Conservation (phyloP, 1,140 invertebrate species). For the Phymorhynchus buccinoides region DNA sequence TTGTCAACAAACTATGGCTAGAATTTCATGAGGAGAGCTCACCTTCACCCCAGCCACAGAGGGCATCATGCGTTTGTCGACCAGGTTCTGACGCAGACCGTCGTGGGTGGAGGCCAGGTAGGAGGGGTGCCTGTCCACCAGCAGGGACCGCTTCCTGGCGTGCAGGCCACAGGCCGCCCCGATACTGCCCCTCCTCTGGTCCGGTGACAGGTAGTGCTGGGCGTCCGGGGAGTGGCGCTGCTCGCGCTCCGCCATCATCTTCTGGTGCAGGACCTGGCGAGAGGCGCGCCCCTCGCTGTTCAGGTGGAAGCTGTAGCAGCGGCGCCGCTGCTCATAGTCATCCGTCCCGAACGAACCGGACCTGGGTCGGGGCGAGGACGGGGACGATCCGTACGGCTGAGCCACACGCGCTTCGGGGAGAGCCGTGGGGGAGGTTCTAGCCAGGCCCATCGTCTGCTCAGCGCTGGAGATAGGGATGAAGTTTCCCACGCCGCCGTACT, state of each 20-base stretch:
- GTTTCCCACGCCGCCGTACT: conserved; percentile 56
- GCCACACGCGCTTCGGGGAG: conserved; percentile 55
- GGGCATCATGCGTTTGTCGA: conserved; percentile 71
- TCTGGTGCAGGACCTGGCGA: conserved; percentile 44
- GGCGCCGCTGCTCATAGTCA: conserved; percentile 57
- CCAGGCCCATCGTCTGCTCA: conserved; percentile 55
- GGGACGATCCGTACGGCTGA: conserved; percentile 53
- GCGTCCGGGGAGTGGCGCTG: conserved; percentile 48
- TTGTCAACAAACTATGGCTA: too few relatives aligned
- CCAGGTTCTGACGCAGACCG: conserved; percentile 29
- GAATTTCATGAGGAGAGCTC: too few relatives aligned
- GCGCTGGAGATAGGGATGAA: conserved; percentile 63
- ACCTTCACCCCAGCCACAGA: neutral
- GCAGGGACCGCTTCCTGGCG: conserved; percentile 58
- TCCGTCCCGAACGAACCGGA: conserved; percentile 66
- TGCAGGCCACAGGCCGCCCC: conserved; percentile 64
- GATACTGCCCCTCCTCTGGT: conserved; percentile 65
- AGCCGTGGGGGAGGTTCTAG: conserved; percentile 48
- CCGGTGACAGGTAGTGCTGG: conserved; percentile 54
- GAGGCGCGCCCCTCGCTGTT: conserved; percentile 66
- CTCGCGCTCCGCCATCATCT: conserved; percentile 49
- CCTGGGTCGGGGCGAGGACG: conserved; percentile 62
- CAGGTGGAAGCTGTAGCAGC: conserved; percentile 69
- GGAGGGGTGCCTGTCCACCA: conserved; percentile 63
- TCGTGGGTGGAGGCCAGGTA: conserved; percentile 54